These are phyloP conservation scores for Pseudanteris insignis DNA, from an alignment of 2,888 invertebrate genomes.

Conservation along the genomic window DNA sequence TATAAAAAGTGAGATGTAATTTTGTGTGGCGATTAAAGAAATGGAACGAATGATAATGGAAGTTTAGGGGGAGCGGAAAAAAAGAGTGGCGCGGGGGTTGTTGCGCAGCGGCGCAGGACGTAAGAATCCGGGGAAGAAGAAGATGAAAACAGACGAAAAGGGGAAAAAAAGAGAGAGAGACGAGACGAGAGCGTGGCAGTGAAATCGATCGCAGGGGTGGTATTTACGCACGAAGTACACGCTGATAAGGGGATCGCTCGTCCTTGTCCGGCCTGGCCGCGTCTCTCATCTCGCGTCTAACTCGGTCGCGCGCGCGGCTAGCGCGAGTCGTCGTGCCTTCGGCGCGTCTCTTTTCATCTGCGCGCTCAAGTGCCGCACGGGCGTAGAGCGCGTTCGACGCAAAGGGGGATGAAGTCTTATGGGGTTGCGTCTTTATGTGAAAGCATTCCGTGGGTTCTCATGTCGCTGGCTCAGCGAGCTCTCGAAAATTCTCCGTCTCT, in stretches of 20 bases:
- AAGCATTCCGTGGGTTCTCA: constrained; percentile 63
- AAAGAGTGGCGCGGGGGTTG: no score
- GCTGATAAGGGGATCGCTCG: constrained; percentile 50
- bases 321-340: no score
- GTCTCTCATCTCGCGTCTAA: constrained; percentile 13
- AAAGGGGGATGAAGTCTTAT: constrained; percentile 58
- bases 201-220: constrained; percentile 52
- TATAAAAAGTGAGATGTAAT: constrained; percentile 41
- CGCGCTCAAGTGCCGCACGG: constrained; percentile 49
- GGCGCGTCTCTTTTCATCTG: constrained; percentile 21
- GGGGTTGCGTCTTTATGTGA: constrained; percentile 62
- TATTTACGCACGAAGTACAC: constrained; percentile 64
- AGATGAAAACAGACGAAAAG: constrained; percentile 18
- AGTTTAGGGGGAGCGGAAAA: constrained; percentile 9
- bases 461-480: constrained; percentile 54
- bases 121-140: constrained; percentile 23
- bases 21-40: constrained; percentile 42
- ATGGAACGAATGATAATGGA: constrained; percentile 40
- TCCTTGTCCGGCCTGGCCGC: constrained; percentile 6
- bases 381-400: constrained; percentile 54
- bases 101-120: constrained; percentile 1
- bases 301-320: constrained; percentile 11
- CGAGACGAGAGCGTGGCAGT: constrained; percentile 45
- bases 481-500: constrained; percentile 51
- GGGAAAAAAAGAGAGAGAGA: background rate